Conservation (phyloP, 2,888 invertebrate genomes). For the Platynereis dumerilii region DNA sequence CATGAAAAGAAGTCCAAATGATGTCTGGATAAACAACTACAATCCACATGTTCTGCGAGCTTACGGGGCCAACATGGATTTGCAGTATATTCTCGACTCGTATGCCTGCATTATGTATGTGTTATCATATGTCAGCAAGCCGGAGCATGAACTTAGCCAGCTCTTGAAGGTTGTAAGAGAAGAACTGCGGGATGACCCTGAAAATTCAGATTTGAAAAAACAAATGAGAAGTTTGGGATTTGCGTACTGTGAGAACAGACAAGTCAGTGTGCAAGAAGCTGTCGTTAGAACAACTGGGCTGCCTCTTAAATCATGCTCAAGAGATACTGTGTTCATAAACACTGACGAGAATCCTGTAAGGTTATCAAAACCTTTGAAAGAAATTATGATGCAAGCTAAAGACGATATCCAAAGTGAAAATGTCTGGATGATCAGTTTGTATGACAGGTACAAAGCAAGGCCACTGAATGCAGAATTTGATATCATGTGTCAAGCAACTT, state of each 20-base stretch:
- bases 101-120: constrained; percentile 56
- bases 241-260: constrained; percentile 38
- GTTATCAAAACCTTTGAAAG: too few relatives aligned
- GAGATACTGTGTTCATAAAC: too few relatives aligned
- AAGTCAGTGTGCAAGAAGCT: constrained; percentile 43
- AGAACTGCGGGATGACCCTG: constrained; percentile 40
- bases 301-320: constrained; percentile 31
- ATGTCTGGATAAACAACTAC: constrained; percentile 43
- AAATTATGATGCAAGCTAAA: constrained; percentile 31
- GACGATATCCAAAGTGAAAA: constrained; percentile 25
- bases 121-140: constrained; percentile 38
- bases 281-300: constrained; percentile 37
- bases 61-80: constrained; percentile 56
- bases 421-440: constrained; percentile 34
- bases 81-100: constrained; percentile 54
- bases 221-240: constrained; percentile 32
- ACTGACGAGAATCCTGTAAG: too few relatives aligned
- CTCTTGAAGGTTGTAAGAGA: constrained; percentile 13
- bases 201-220: constrained; percentile 39
- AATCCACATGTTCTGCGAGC: constrained; percentile 41
- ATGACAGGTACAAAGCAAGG: constrained; percentile 47
- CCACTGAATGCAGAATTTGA: constrained; percentile 40
- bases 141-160: constrained; percentile 24
- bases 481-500: constrained; percentile 48
- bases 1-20: constrained; percentile 35